These are phyloP conservation scores for Melanostoma scalare DNA, from an alignment of 2,888 invertebrate genomes.

Conservation along the genomic window DNA sequence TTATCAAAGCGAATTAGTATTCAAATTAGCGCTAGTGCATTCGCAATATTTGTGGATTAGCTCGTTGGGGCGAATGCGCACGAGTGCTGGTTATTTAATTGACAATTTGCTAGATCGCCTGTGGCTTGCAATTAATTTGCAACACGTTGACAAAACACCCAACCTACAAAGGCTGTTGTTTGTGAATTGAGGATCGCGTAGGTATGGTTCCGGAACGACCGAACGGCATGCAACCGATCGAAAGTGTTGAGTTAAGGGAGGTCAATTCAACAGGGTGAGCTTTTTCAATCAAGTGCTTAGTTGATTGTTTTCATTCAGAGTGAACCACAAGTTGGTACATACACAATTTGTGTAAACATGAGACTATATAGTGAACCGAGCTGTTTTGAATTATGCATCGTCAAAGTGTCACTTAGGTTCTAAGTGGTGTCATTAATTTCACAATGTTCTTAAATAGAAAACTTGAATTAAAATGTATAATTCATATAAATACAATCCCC, in stretches of 20 bases:
- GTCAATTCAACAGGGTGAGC: not conserved
- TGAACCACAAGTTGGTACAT: no score
- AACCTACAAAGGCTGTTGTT: conserved; percentile 28
- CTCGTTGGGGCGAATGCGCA: conserved; percentile 53
- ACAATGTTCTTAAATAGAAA: no score
- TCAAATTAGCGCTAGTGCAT: conserved; percentile 64
- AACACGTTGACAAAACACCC: conserved; percentile 66
- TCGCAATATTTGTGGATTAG: conserved; percentile 43
- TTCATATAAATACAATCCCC: no score
- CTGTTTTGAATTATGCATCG: conserved; percentile 17
- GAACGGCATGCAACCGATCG: not conserved
- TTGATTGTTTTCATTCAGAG: no score
- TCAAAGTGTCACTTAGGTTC: conserved; percentile 17
- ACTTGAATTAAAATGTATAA: no score
- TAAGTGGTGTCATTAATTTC: not conserved
- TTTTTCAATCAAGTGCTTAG: no score
- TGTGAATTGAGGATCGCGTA: conserved; percentile 31
- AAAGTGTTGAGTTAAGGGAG: conserved; percentile 13
- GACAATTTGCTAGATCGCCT: conserved; percentile 69
- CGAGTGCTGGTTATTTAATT: conserved; percentile 65
- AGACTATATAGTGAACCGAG: no score
- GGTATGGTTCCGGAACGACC: conserved; percentile 43
- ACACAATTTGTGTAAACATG: no score
- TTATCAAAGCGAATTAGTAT: conserved; percentile 57
- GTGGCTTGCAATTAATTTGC: conserved; percentile 71